Percentiles rank a stretch among this genome's conserved stretches.
Conservation (phyloP, 2,113 vertebrate genomes). For the Cryptomyrus ogoouensis region DNA sequence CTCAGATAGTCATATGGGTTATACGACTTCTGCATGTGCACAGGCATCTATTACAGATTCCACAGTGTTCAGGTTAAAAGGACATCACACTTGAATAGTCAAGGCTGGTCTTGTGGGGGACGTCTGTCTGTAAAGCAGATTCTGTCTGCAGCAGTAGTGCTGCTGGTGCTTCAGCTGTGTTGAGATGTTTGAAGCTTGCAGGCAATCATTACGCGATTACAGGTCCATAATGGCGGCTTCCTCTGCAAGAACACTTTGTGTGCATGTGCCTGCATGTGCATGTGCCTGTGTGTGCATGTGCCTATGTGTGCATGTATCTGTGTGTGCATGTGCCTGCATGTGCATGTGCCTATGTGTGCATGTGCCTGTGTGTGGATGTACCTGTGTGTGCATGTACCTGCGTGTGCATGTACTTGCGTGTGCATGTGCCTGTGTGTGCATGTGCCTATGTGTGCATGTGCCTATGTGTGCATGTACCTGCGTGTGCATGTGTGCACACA, state of each 20-base stretch:
- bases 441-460: no score
- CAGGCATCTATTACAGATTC: neutral
- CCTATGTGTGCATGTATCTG: no score
- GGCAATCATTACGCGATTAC: neutral
- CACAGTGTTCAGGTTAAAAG: neutral
- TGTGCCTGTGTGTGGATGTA: no score
- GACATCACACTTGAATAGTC: neutral
- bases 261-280: neutral
- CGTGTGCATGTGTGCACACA: neutral
- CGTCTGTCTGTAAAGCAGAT: neutral
- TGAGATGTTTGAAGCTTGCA: neutral
- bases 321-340: no score
- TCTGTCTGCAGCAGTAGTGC: neutral
- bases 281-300: no score
- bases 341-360: no score
- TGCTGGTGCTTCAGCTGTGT: neutral
- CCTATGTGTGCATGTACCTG: neutral
- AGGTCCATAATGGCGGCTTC: neutral
- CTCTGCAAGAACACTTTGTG: neutral
- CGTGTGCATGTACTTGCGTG: neutral
- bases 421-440: neutral
- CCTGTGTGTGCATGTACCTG: neutral
- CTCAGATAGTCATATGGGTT: neutral
- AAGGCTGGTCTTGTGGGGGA: neutral
- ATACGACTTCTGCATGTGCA: neutral